Evolutionary conservation across 2,888 invertebrate species (phyloP), one percentile per base, ranked within the genome.

Genomic region (Leptinotarsa tumamoca): DNA sequence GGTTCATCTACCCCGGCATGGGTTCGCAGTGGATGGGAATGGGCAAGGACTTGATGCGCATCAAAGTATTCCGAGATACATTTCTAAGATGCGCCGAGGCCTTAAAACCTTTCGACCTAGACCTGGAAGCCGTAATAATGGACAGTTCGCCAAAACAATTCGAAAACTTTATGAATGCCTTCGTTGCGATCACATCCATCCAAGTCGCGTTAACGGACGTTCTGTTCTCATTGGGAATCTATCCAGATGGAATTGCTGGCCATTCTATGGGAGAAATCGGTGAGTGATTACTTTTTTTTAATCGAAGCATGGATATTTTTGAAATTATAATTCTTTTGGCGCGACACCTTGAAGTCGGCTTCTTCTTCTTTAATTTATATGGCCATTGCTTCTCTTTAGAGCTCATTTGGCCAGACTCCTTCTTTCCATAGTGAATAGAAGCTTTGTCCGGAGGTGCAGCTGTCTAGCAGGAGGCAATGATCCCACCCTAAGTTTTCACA

Each of bases 191-290:
- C 80, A 90, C 91, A 70, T 90, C 92, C 50, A 82, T 87, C 49
- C 83, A 79, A 90, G 95, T 98, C 74, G 97, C 95, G 23, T 90
- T 98, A 13, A 95, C 96, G 1, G 98, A 98, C 89, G 88, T 96
- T 72, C 90, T 98, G 78, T 90, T 90, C 68, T 90, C 90, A 27
- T 86, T 94, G 43, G 95, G 94, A 78, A 91, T 98, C 51, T 89
- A 90, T 50, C 96, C 98, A 4, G 96, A 97, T 87, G 97, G 97
- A 71, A 96, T 98, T 85, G 91, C 98, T 71, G 98, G 98, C 0
- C 98, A 98, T 89, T 97, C 97, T 67, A 94, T 95, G 13, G 96
- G 96, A 21, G 96, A 96, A 89, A 90, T 95, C 82, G 94, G 94
- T 87, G 79, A 78, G 81, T 68, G n/a, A 52, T 43, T 43, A 10